Evolutionary conservation across 2,888 invertebrate genomes (phyloP).

Genomic region (Lasioglossum pauxillum): DNA sequence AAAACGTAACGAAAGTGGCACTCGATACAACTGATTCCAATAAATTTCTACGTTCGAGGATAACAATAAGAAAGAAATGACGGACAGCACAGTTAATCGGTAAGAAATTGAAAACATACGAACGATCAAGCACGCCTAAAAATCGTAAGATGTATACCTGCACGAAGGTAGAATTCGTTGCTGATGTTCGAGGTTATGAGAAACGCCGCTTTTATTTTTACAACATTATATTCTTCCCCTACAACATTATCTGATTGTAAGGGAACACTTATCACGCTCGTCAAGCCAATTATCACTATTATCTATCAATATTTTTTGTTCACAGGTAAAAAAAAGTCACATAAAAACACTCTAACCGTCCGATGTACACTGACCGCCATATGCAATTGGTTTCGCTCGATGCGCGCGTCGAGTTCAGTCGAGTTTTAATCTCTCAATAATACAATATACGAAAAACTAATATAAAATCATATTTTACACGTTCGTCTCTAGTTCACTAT

Average conservation of each 20-base stretch:
- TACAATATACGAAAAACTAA: neutral
- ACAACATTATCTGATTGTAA: slow-evolving; percentile 28
- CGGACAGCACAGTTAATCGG: neutral
- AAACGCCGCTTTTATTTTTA: slow-evolving; percentile 60
- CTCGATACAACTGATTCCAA: slow-evolving; percentile 39
- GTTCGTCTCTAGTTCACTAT: neutral
- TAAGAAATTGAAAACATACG: neutral
- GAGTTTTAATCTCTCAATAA: slow-evolving; percentile 56
- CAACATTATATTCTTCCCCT: slow-evolving; percentile 30
- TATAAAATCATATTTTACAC: neutral
- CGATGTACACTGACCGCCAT: slow-evolving; percentile 62
- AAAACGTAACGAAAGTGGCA: slow-evolving; percentile 44
- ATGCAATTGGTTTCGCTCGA: slow-evolving; percentile 62
- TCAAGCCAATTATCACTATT: slow-evolving; percentile 19
- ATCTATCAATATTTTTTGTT: slow-evolving; percentile 22
- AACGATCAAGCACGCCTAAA: neutral
- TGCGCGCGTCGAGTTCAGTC: slow-evolving; percentile 67
- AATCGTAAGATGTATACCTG: slow-evolving; percentile 40
- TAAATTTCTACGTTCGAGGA: neutral
- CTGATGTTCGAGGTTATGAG: slow-evolving; percentile 63
- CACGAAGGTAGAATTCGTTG: slow-evolving; percentile 36
- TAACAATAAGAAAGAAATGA: neutral
- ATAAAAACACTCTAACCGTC: slow-evolving; percentile 60
- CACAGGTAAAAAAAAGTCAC: slow-evolving; percentile 44
- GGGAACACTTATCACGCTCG: slow-evolving; percentile 11